Conservation (phyloP, 2,113 vertebrate species). For the Coptodon rendalli region DNA sequence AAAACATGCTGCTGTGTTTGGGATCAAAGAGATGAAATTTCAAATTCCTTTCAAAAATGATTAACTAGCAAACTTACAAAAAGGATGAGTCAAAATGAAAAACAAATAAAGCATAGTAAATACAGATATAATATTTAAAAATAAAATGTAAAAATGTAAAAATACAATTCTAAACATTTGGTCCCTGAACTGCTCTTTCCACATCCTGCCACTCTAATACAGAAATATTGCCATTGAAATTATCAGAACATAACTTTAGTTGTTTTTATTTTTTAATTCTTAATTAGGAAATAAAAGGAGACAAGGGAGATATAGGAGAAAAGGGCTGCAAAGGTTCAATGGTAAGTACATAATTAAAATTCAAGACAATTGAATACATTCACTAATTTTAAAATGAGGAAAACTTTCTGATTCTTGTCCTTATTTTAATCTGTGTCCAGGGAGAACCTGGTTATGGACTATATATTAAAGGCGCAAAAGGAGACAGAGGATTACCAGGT, state of each 20-base stretch:
- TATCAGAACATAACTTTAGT: not conserved
- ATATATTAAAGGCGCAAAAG: slow-evolving; percentile 39
- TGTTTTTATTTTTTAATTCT: not conserved
- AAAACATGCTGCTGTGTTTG: not conserved
- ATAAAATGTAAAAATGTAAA: not conserved
- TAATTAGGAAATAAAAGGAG: slow-evolving; percentile 42
- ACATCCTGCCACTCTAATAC: not conserved
- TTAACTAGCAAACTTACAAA: not conserved
- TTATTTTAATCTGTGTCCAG: slow-evolving; percentile 17
- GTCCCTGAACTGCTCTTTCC: not conserved
- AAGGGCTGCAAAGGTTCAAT: slow-evolving; percentile 51
- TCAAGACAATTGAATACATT: not conserved
- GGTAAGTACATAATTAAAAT: slow-evolving; percentile 38
- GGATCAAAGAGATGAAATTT: not conserved
- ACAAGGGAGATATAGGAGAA: slow-evolving; percentile 35
- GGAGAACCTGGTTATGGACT: slow-evolving; percentile 17
- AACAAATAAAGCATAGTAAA: not conserved
- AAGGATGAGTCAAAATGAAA: not conserved
- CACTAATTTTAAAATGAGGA: not conserved
- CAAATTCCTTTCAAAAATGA: not conserved
- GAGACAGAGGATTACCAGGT: slow-evolving; percentile 46
- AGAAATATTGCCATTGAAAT: not conserved
- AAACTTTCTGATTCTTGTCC: not conserved
- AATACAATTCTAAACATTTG: not conserved
- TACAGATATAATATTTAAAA: not conserved